phyloP scores from a whole-genome alignment of 2,888 invertebrate species.

The Carterocephalus palaemon region DNA sequence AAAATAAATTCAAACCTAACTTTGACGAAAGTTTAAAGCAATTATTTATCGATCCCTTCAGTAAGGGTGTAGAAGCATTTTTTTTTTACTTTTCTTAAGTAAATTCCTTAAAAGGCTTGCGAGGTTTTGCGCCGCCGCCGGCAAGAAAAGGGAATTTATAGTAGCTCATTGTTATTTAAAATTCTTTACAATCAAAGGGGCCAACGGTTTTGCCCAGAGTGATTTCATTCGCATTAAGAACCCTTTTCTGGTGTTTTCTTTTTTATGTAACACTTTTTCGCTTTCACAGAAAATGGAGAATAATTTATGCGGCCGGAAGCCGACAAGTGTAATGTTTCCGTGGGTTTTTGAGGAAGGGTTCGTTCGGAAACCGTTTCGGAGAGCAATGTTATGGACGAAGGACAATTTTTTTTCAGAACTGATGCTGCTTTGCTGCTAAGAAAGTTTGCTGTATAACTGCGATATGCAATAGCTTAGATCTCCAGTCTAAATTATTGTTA shows the following conservation, averaged over 20 bases:
- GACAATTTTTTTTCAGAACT: no score
- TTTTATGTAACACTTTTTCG: constrained; percentile 24
- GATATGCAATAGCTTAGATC: no score
- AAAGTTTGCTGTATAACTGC: no score
- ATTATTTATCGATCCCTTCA: constrained; percentile 9
- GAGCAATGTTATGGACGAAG: neutral
- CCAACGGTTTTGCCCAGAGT: constrained; percentile 22
- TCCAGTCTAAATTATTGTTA: neutral
- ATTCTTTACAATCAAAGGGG: constrained; percentile 24
- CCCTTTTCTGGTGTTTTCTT: constrained; percentile 30
- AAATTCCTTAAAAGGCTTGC: constrained; percentile 27
- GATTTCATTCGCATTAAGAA: constrained; percentile 30
- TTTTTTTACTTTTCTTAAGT: constrained; percentile 22
- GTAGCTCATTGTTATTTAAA: constrained; percentile 29
- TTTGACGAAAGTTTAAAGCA: constrained; percentile 1
- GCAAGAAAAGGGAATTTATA: constrained; percentile 26
- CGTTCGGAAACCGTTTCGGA: constrained; percentile 27
- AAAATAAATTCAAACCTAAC: no score
- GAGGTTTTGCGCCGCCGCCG: constrained; percentile 23
- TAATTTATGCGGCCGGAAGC: constrained; percentile 33
- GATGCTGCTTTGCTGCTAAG: no score
- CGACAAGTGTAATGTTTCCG: constrained; percentile 33
- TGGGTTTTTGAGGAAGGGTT: constrained; percentile 35
- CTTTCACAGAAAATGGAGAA: constrained; percentile 32
- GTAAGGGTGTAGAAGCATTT: no score